phyloP scores from a whole-genome alignment of 2,888 invertebrate species.

The Spilosoma lubricipeda region DNA sequence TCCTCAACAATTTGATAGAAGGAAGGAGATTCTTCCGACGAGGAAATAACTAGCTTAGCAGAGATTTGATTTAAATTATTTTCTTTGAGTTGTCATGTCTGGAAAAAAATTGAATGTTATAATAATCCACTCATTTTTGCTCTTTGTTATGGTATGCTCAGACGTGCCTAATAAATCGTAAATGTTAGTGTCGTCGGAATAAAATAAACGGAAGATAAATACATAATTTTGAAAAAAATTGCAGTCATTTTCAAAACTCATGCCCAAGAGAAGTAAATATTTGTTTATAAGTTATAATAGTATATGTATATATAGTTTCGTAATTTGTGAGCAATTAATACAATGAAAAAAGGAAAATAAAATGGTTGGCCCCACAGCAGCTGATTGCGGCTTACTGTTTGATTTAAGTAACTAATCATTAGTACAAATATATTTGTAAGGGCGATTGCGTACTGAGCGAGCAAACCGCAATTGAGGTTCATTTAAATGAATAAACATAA shows the following conservation, averaged over 20 bases:
- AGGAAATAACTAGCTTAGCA: background rate
- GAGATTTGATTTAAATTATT: background rate
- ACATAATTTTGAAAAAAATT: too few relatives aligned
- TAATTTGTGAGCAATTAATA: too few relatives aligned
- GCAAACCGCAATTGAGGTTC: background rate
- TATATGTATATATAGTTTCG: too few relatives aligned
- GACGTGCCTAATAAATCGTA: background rate
- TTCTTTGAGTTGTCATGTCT: background rate
- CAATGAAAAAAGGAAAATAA: background rate
- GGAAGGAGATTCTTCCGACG: background rate
- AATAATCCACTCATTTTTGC: background rate
- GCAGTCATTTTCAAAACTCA: too few relatives aligned
- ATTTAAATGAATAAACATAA: background rate
- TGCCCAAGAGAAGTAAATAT: too few relatives aligned
- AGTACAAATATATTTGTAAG: background rate
- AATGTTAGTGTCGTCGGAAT: too few relatives aligned
- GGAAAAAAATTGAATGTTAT: background rate
- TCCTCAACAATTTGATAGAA: background rate
- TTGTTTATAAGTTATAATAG: too few relatives aligned
- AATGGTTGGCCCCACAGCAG: background rate
- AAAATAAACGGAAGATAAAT: too few relatives aligned
- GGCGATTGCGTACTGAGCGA: background rate
- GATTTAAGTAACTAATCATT: background rate
- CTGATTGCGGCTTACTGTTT: background rate
- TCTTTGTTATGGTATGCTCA: background rate